Evolutionary conservation across 2,113 vertebrate genomes (phyloP), one percentile per base, ranked within the genome.

Genomic region (Prietella phreatophila): DNA sequence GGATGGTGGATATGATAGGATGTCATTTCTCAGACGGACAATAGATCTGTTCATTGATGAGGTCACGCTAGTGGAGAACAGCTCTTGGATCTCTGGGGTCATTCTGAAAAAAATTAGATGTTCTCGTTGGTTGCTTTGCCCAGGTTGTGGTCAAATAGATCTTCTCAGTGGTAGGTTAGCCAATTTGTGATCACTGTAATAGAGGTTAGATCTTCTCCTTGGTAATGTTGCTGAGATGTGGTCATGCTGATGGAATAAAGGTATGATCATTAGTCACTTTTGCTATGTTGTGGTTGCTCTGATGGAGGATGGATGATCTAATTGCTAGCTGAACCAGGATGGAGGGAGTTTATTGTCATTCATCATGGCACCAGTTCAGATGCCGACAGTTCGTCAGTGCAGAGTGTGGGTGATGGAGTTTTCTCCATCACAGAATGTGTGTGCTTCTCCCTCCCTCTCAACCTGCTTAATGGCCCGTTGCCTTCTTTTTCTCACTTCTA

Each of bases 401-500:
- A 76, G 73, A 76, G 73, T 73, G 33, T 76, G 73, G 50, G 55
- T 82, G 53, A 82, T 82, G 50, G 55, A 82, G 58, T 61, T 60
- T 61, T 58, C 81, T 63, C 33, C 56, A 61, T 63, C 56, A 2
- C 81, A 83, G 56, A 58, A 42, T 60, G 56, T 79, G 75, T 78
- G 76, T 50, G 75, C 25, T 47, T 78, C 76, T 55, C 13, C 47
- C 27, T 30, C 47, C 76, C 47, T 55, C 76, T 79, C 47, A 47
- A 79, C 47, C 76, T 30, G 76, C 47, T 79, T 61, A 61, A 83
- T 83, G 81, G 36, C 33, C 56, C 36, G 27, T 47, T 47, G 61
- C 65, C 47, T 84, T 84, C 61, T 84, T 69, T 65, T 61, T 83
- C 60, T 69, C 83, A 33, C 27, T 69, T 67, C 63, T 71, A n/a